Base-by-base conservation (phyloP, 2,797 vertebrate species). In the Paratrypauchen microcephalus region DNA sequence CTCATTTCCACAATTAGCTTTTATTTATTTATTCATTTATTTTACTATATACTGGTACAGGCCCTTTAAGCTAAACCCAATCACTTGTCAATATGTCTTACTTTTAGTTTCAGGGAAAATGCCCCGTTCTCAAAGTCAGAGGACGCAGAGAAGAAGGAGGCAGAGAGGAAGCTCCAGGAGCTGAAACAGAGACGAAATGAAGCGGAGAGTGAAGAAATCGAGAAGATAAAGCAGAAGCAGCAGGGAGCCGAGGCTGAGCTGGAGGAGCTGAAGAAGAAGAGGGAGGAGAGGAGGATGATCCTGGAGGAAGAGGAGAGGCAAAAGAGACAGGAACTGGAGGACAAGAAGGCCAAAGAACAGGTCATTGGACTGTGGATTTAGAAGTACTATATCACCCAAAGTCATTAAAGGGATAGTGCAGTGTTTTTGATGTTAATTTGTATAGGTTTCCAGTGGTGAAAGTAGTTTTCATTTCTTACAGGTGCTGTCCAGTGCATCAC, bases 181-280 rank as follows among this genome's bases (percentile, higher is more conserved):
- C 90, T 97, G 73, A 95, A 95, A 65, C 92, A 93, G 0, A 89
- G 94, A 19, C 92, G 94, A 0, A 93, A 95, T 0, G 89, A 97
- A 63, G 92, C 92, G 0, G 96, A 97, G 66, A 95, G 90, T 0
- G 95, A 95, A 60, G 95, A 96, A 74, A 81, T 97, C 0, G 95
- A 97, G 86, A 98, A 96, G 90, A 92, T 97, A 82, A 97, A 95
- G 74, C 95, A 94, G 87, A 98, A 98, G 88, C 96, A 97, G 84
- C 96, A 98, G 83, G 93, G 91, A 24, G 94, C 96, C 0, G 95
- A 94, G 1, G 92, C 85, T 0, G 97, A 99, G 90, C 93, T 98
- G 78, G 97, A 96, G 7, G 95, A 95, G 63, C 93, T 98, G 89
- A 98, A 97, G 91, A 97, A 90, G 72, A 97, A 95, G 87, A 87